Percentiles rank a stretch among this genome's conserved stretches.
phyloP scores from a whole-genome alignment of 2,888 invertebrate genomes.

The Chrysodeixis includens region DNA sequence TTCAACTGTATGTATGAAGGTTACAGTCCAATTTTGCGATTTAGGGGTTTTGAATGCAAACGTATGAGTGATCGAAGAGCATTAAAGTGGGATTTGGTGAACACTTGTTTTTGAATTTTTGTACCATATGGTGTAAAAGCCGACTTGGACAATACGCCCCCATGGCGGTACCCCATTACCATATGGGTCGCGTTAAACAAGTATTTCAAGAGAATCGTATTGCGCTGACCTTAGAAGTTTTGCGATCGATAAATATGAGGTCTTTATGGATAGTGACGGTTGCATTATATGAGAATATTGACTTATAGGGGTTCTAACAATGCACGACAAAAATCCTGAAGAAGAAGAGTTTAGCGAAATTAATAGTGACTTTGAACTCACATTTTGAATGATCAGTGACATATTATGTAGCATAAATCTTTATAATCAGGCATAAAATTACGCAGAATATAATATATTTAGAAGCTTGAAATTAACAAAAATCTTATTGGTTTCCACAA shows the following conservation, averaged over 20 bases:
- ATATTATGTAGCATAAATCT: no score
- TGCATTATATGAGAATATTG: neutral
- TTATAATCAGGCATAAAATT: no score
- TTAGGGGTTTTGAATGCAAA: conserved; percentile 42
- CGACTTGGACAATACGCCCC: conserved; percentile 84
- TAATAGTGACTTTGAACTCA: no score
- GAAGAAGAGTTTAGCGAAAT: no score
- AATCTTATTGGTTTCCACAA: no score
- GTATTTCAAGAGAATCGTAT: conserved; percentile 85
- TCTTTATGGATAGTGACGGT: conserved; percentile 25
- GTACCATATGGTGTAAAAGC: conserved; percentile 88
- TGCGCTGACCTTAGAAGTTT: conserved; percentile 48
- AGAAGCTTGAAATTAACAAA: no score
- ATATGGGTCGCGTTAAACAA: conserved; percentile 88
- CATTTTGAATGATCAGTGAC: no score
- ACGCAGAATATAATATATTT: no score
- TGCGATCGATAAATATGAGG: conserved; percentile 53
- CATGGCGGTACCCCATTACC: conserved; percentile 80
- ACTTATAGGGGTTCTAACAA: neutral
- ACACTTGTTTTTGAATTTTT: conserved; percentile 88
- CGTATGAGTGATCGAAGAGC: conserved; percentile 72
- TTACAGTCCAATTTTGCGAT: conserved; percentile 58
- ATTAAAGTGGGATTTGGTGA: conserved; percentile 81
- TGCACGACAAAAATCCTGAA: neutral
- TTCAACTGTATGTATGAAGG: conserved; percentile 49